Evolutionary conservation across 2,888 invertebrate species (phyloP), one percentile per base, ranked within the genome.

Genomic region (Mythimna vitellina): DNA sequence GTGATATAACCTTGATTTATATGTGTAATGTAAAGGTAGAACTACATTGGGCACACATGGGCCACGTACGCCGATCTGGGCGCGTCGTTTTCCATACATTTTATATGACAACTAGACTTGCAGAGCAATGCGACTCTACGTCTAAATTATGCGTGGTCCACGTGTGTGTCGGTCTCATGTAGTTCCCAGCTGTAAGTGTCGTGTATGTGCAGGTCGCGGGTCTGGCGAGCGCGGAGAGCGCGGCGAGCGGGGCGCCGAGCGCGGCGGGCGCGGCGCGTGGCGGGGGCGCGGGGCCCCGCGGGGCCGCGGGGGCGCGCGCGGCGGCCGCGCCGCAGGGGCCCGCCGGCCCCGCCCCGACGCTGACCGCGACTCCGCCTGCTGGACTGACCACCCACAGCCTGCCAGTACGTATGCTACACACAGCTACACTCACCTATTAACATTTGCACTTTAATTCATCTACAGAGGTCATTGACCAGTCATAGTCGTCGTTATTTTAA

Each of bases 121-220:
- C 3, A 29, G 29, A 29, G 29, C 29, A 29, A 29, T 29, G 29
- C 3, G 29, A 29, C 29, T 29, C 29, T 29, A 25, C 25, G 25
- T 25, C 1, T 2, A 25, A 25, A 25, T 25, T 2, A 25, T 25
- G 25, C 25, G 25, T 25, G 25, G 25, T n/a, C 29, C 3, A 29
- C 29, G 29, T 29, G 29, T 29, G 29, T 3, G 29, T 29, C 29
- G 29, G 29, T 29, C 3, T 29, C 2, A 29, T 29, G 29, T 29
- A 29, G 29, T 29, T 29, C 29, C 29, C 29, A 29, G 29, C 3
- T 3, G 29, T 3, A 29, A 29, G 29, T 29, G 29, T 29, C 2
- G 1, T 0, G 29, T 3, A 29, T 29, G 9, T 38, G 38, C 9
- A 88, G 95, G 95, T 72, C 96, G 96, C 65, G 94, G 95, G 81